These are phyloP conservation scores for Alligator mississippiensis DNA, from an alignment of 2,113 vertebrate species.

Conservation along the genomic window DNA sequence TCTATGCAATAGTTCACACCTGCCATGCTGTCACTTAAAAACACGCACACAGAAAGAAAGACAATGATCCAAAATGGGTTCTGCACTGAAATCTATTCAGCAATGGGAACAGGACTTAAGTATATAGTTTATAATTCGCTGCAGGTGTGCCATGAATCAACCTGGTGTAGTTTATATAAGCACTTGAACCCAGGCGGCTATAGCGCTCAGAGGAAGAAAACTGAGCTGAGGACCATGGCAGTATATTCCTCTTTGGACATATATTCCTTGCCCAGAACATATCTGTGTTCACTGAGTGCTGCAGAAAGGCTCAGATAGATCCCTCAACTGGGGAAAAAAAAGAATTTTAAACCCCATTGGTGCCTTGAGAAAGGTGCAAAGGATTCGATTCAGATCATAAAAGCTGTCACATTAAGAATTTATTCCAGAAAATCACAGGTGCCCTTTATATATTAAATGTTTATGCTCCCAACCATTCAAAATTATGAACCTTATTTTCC, in stretches of 20 bases:
- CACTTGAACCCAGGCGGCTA: neutral
- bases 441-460: constrained; percentile 18
- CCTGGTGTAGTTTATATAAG: neutral
- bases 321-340: neutral
- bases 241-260: neutral
- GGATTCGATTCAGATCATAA: constrained; percentile 3
- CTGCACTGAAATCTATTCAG: neutral
- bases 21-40: neutral
- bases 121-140: neutral
- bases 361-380: constrained; percentile 15
- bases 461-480: constrained; percentile 10
- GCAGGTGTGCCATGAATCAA: neutral
- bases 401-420: constrained; percentile 29
- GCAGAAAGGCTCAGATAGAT: neutral
- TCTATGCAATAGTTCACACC: neutral
- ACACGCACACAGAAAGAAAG: neutral
- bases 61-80: neutral
- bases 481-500: constrained; percentile 46
- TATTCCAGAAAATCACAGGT: neutral
- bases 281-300: neutral
- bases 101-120: neutral
- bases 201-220: neutral
- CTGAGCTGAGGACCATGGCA: neutral
- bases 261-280: neutral
- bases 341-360: neutral